Percentiles rank a stretch among this genome's conserved stretches.
These are phyloP conservation scores for Himalopsyche kuldschensis DNA, from an alignment of 2,888 invertebrate species.

Conservation along the genomic window DNA sequence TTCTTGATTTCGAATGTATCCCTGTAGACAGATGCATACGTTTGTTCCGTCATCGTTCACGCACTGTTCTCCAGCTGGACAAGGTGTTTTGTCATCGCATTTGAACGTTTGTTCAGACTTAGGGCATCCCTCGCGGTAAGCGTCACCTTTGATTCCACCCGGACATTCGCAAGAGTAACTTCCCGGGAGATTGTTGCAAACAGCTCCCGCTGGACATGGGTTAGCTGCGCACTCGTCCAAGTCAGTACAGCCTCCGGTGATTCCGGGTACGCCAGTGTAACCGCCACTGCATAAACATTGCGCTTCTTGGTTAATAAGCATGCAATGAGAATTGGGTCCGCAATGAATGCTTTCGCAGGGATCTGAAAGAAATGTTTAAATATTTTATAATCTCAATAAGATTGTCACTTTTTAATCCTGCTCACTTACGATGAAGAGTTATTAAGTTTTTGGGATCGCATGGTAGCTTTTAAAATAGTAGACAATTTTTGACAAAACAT, in stretches of 20 bases:
- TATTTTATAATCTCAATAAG: background rate
- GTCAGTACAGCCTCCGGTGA: conserved; percentile 77
- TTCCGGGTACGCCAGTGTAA: conserved; percentile 70
- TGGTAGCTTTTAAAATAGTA: background rate
- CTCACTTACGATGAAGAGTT: too few species aligned
- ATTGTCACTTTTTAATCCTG: too few species aligned
- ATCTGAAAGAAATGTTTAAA: conserved; percentile 60
- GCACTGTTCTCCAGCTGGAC: conserved; percentile 84
- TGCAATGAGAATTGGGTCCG: conserved; percentile 86
- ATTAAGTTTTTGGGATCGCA: too few species aligned
- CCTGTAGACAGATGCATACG: conserved; percentile 88
- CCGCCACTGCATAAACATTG: conserved; percentile 84
- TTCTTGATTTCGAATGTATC: conserved; percentile 76
- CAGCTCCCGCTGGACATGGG: conserved; percentile 81
- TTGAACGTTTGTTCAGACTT: conserved; percentile 66
- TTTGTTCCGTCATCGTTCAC: conserved; percentile 77
- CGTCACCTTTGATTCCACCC: conserved; percentile 76
- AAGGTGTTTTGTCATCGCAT: conserved; percentile 76
- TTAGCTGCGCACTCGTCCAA: conserved; percentile 84
- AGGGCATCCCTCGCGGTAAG: conserved; percentile 76
- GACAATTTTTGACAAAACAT: background rate
- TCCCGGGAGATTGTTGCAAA: conserved; percentile 88
- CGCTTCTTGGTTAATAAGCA: conserved; percentile 79
- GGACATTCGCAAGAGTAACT: conserved; percentile 87
- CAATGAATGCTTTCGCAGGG: conserved; percentile 86